Evolutionary conservation across 2,113 vertebrate genomes (phyloP).

Genomic region (Trematomus loennbergii): DNA sequence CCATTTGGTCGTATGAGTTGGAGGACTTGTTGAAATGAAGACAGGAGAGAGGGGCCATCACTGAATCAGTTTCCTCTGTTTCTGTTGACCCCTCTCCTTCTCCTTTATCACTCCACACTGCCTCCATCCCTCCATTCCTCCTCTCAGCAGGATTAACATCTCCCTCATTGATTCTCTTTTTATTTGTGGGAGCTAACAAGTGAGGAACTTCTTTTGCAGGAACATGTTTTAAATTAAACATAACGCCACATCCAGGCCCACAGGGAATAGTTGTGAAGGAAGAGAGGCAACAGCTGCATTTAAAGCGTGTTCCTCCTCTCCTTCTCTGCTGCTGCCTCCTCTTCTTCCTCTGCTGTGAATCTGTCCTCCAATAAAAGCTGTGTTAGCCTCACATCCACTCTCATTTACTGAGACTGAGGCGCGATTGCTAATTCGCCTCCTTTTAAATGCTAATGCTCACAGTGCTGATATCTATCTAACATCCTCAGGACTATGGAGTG

Average conservation of each 20-base stretch:
- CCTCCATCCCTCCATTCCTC: slow-evolving; percentile 49
- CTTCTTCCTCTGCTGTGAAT: slow-evolving; percentile 27
- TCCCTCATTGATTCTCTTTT: slow-evolving; percentile 68
- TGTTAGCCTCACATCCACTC: slow-evolving; percentile 43
- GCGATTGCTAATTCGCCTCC: slow-evolving; percentile 62
- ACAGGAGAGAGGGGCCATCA: slow-evolving; percentile 46
- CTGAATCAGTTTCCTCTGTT: slow-evolving; percentile 81
- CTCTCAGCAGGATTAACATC: slow-evolving; percentile 69
- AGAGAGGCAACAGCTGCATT: slow-evolving; percentile 31
- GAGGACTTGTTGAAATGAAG: too few relatives aligned
- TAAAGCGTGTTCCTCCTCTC: slow-evolving; percentile 36
- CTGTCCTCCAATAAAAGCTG: slow-evolving; percentile 48
- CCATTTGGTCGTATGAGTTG: too few relatives aligned
- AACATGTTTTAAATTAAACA: slow-evolving; percentile 77
- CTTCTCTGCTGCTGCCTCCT: slow-evolving; percentile 13
- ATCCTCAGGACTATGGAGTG: slow-evolving; percentile 64
- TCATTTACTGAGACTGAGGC: slow-evolving; percentile 64
- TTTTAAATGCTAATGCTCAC: slow-evolving; percentile 72
- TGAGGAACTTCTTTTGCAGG: slow-evolving; percentile 74
- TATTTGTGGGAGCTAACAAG: slow-evolving; percentile 68
- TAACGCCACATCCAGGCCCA: slow-evolving; percentile 27
- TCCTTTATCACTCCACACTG: slow-evolving; percentile 50
- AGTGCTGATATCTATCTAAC: slow-evolving; percentile 57
- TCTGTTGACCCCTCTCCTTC: slow-evolving; percentile 69
- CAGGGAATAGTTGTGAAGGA: slow-evolving; percentile 44